A percentile compares a stretch with the other conserved stretches of the same genome.
Evolutionary conservation across 2,888 invertebrate genomes (phyloP).

Genomic region (Rhingia rostrata): DNA sequence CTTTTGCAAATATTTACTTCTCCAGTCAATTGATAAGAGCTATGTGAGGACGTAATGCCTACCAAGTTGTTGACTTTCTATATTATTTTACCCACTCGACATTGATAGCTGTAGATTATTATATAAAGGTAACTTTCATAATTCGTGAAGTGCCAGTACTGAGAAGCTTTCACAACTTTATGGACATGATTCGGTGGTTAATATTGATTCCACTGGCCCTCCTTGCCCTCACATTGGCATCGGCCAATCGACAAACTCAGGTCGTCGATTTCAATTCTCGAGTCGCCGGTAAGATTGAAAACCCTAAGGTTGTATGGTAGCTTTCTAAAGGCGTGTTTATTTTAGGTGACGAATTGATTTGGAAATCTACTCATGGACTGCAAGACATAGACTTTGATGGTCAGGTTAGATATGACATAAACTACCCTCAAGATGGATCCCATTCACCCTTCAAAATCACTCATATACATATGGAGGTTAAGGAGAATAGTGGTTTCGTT

Average conservation of each 20-base stretch:
- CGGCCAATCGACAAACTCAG: conserved; percentile 3
- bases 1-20: too few species aligned
- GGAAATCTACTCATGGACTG: conserved; percentile 17
- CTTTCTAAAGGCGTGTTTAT: background rate
- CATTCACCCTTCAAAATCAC: conserved; percentile 32
- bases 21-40: too few species aligned
- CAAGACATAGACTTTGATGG: conserved; percentile 42
- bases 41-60: too few species aligned
- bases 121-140: too few species aligned
- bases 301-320: background rate
- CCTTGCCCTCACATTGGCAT: conserved; percentile 16
- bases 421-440: conserved; percentile 38
- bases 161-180: too few species aligned
- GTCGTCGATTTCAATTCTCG: conserved; percentile 24
- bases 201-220: conserved; percentile 11
- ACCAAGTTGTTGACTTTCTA: too few species aligned
- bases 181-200: too few species aligned
- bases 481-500: conserved; percentile 39
- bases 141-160: too few species aligned
- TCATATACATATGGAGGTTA: conserved; percentile 43
- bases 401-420: conserved; percentile 11
- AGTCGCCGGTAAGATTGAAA: conserved; percentile 30
- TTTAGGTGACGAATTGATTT: conserved; percentile 50
- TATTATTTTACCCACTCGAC: too few species aligned
- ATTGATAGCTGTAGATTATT: too few species aligned